Base-by-base conservation (phyloP, 2,797 vertebrate species). In the Dicrostonyx torquatus region DNA sequence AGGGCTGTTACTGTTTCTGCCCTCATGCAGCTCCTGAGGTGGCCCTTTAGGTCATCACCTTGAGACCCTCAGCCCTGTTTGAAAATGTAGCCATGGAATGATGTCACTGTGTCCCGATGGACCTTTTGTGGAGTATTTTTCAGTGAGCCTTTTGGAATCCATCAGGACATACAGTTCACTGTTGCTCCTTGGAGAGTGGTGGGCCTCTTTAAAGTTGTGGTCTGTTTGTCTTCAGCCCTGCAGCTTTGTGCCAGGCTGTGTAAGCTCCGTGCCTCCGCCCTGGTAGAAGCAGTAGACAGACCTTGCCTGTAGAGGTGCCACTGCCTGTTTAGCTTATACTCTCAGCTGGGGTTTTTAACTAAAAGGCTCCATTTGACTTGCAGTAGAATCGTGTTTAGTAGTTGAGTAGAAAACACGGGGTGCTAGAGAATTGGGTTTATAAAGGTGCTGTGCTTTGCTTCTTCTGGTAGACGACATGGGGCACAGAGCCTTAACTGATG, bases 201-300 rank as follows among this genome's bases (percentile, higher is more conserved):
- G 6, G 86, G 34, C 0, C 83, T 83, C 43, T 64, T 62, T 0
- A 55, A 26, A 10, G 48, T 48, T 4, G 48, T 1, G 6, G 5
- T 20, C 0, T 45, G 70, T 17, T 2, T 29, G 45, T 64, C 24
- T 0, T 55, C 0, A 58, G 72, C 2, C 20, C 60, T 2, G 1
- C 48, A 13, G 53, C n/a, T 62, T 5, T 0, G 45, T 55, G 48
- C 55, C 58, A 5, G 58, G 78, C 50, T 0, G 58, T 2, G 0
- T 10, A 0, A 0, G 13, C 31, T 4, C 0, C 2, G 0, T 4
- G 24, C 37, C 8, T 10, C 1, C 1, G 0, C 20, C 8, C 0
- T 9, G 14, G 14, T 11, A 1, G n/a, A 6, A 37, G 12, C 45
- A 0, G 20, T 1, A 4, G 24, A 7, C 34, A 14, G 8, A 1